Conservation (phyloP, 2,797 vertebrate genomes). For the Psittacula echo region DNA sequence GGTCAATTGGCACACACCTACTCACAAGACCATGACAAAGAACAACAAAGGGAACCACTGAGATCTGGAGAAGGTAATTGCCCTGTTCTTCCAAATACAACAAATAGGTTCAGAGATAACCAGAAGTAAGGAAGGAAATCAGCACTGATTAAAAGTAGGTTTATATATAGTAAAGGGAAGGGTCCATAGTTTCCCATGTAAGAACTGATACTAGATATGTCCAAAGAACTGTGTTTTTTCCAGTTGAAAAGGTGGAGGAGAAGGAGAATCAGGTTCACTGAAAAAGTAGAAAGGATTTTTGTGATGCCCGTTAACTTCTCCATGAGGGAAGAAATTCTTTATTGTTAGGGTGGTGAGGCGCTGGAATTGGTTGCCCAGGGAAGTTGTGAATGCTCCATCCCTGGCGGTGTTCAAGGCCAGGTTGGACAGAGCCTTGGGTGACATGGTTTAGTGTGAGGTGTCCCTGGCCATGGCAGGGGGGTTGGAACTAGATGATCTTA, state of each 20-base stretch:
- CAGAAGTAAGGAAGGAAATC: not conserved
- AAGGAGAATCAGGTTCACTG: not conserved
- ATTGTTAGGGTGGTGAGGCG: too few species aligned
- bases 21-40: not conserved
- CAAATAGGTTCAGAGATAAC: not conserved
- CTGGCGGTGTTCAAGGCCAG: too few species aligned
- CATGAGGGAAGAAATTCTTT: too few species aligned
- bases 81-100: not conserved
- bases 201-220: not conserved
- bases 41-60: not conserved
- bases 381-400: too few species aligned
- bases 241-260: not conserved
- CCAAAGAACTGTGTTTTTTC: not conserved
- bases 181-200: not conserved
- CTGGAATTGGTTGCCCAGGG: too few species aligned
- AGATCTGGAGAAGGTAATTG: not conserved
- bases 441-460: too few species aligned
- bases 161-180: not conserved
- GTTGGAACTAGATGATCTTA: too few species aligned
- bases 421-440: too few species aligned
- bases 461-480: too few species aligned
- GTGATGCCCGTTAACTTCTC: too few species aligned
- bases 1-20: not conserved
- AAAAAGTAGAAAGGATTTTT: not conserved
- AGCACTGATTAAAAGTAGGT: not conserved